These are phyloP conservation scores for Tachuris rubrigastra DNA, from an alignment of 2,113 vertebrate species.

Conservation along the genomic window DNA sequence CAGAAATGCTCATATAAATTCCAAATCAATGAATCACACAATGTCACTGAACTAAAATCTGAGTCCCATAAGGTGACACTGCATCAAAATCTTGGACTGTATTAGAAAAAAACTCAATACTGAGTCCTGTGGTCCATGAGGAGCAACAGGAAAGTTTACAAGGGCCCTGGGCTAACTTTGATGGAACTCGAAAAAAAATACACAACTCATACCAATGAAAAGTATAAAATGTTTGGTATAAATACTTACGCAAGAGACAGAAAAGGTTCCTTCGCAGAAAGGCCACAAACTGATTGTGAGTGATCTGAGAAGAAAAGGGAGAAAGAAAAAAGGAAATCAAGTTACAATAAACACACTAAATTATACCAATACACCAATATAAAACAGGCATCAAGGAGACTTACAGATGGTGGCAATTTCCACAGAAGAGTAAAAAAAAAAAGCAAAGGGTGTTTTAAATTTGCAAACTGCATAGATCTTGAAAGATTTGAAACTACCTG, in stretches of 20 bases:
- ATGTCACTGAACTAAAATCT: background rate
- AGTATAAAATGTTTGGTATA: background rate
- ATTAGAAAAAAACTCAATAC: background rate
- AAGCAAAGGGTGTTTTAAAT: background rate
- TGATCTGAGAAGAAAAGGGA: conserved; percentile 49
- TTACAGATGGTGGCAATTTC: background rate
- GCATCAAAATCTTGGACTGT: background rate
- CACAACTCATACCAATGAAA: background rate
- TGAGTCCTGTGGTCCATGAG: background rate
- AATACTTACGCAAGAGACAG: conserved; percentile 66
- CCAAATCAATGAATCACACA: background rate
- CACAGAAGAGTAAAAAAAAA: background rate
- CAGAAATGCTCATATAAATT: background rate
- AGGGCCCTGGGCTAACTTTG: background rate
- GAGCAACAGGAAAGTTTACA: background rate
- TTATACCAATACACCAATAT: background rate
- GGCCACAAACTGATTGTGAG: conserved; percentile 46
- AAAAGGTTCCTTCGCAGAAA: conserved; percentile 38
- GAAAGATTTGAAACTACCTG: background rate
- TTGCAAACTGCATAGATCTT: background rate
- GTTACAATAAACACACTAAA: conserved; percentile 12
- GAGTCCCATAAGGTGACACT: background rate
- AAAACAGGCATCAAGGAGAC: background rate
- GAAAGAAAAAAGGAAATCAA: conserved; percentile 32
- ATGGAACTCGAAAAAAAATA: background rate